phyloP scores from a whole-genome alignment of 2,113 vertebrate species.

The Felis catus region DNA sequence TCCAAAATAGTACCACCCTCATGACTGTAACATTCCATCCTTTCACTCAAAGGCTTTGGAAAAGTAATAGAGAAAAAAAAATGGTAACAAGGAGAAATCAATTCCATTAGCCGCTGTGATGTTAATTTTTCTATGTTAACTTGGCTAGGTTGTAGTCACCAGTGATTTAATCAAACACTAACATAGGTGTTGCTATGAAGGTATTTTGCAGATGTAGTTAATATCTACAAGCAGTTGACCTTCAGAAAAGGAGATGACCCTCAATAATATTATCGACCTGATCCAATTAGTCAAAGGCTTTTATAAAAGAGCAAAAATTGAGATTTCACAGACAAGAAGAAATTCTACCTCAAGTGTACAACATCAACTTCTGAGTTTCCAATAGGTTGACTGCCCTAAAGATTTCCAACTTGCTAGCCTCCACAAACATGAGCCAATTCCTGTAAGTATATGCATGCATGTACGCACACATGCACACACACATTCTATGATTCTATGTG shows the following conservation, averaged over 20 bases:
- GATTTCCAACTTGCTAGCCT: not conserved
- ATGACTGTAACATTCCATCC: not conserved
- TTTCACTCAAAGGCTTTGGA: not conserved
- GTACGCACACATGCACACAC: not conserved
- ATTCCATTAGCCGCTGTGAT: not conserved
- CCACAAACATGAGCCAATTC: not conserved
- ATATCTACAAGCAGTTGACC: not conserved
- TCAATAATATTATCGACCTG: not conserved
- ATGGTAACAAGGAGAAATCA: not conserved
- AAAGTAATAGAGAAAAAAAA: not conserved
- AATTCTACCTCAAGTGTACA: not conserved
- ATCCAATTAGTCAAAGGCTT: not conserved
- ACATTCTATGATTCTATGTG: not conserved
- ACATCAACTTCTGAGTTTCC: not conserved
- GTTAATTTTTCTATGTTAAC: not conserved
- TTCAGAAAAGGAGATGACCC: not conserved
- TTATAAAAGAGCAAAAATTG: not conserved
- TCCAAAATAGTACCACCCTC: not conserved
- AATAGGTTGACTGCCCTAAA: not conserved
- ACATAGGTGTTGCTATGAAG: not conserved
- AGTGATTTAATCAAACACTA: not conserved
- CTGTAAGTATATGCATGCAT: not conserved
- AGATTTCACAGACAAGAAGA: not conserved
- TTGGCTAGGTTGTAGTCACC: not conserved
- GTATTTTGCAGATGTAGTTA: not conserved